Base-by-base conservation (phyloP, 2,888 invertebrate genomes). In the Stenurella melanura region DNA sequence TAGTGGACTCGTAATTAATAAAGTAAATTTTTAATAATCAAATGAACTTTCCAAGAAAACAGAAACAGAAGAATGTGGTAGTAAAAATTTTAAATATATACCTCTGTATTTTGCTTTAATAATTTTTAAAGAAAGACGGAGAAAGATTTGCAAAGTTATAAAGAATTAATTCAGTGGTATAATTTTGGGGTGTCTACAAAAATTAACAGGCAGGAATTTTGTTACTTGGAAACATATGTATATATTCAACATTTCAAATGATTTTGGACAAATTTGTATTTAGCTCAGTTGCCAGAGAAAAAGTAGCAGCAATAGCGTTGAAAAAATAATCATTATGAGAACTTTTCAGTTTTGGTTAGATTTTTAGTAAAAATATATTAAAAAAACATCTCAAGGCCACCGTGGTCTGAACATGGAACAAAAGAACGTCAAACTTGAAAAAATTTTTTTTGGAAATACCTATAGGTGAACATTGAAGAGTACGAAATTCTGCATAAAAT, bases 1-100 rank as follows among this genome's bases (percentile, higher is more conserved):
- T 86, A 84, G 84, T 86, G 85, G 87, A 86, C 85, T 85, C 85
- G 83, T 64, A 76, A 75, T 57, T 71, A 71, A 78, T 83, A 79
- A 81, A 83, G 81, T 74, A 79, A 80, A 82, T 79, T 81, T 81
- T 81, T 80, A 82, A 80, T 83, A 84, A 84, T 84, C 83, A 85
- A 84, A 82, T 76, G 78, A 77, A 80, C 77, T 79, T 64, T 71
- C 74, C 63, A 72, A 74, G 74, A 76, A 76, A 71, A 76, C 80
- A 80, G 78, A 83, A 74, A 34, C 75, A 80, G 61, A 70, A 73
- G 77, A 82, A 83, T 81, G 81, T 78, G 82, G 82, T 83, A 85
- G 82, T 81, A 81, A 79, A 78, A 81, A 77, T 81, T 83, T 79
- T 82, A 83, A 83, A 81, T 78, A 81, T 79, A 82, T 81, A 78